phyloP scores from a whole-genome alignment of 1,140 invertebrate genomes.

The Tetramorium simillimum region DNA sequence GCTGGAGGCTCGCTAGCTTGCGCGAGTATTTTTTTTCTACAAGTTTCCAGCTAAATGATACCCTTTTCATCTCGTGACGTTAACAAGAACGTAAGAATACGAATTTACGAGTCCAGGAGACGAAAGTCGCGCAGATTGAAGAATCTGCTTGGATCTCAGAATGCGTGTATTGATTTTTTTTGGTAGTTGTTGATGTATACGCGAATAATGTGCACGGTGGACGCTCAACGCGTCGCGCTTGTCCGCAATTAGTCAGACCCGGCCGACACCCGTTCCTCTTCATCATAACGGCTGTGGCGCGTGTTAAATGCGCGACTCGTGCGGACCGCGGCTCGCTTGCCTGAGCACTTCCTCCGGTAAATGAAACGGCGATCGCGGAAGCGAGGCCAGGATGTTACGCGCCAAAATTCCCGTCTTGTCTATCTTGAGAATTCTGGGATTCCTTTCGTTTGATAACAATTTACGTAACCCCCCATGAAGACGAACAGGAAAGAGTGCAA shows the following conservation, averaged over 20 bases:
- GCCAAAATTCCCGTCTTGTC: conserved; percentile 60
- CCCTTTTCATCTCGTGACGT: background rate
- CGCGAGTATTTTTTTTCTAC: background rate
- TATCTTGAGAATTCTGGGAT: conserved; percentile 65
- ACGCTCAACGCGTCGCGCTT: conserved; percentile 36
- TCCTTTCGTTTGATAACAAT: conserved; percentile 24
- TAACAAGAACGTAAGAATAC: no score
- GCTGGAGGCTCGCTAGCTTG: background rate
- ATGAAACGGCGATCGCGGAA: conserved; percentile 49
- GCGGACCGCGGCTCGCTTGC: background rate
- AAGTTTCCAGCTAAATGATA: background rate
- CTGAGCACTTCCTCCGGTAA: conserved; percentile 54
- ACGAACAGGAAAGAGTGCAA: background rate
- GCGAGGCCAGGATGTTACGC: conserved; percentile 15
- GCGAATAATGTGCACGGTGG: conserved; percentile 22
- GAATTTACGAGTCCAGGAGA: background rate
- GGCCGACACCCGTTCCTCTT: conserved; percentile 37
- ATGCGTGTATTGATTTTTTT: background rate
- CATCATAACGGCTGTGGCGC: conserved; percentile 50
- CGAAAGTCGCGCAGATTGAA: background rate
- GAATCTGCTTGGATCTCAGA: background rate
- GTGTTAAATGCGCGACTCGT: conserved; percentile 28
- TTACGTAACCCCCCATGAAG: conserved; percentile 45
- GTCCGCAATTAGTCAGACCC: conserved; percentile 65
- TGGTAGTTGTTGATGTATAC: background rate